Base-by-base conservation (phyloP, 1,140 invertebrate genomes). In the Anagrus nilaparvatae region DNA sequence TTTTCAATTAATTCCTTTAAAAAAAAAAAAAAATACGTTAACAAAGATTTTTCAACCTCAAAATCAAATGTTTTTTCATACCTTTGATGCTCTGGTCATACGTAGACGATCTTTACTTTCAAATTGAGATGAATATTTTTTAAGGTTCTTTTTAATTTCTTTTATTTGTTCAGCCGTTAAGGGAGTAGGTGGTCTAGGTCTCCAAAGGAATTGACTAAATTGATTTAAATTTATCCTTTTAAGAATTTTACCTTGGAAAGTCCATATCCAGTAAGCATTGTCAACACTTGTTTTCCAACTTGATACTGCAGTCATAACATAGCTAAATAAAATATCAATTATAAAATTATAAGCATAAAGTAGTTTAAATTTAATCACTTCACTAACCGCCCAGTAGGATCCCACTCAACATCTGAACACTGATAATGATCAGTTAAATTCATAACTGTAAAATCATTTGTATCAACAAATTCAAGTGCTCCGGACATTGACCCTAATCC, bases 341-440 rank as follows among this genome's bases (percentile, higher is more conserved):
- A 33, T 7, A 18, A 33, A 4, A 5, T 2, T 33, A 33, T 12
- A 33, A 33, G 9, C 7, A 33, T 14, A 33, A 33, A 35, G 4
- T 35, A 19, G 2, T 27, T 38, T 23, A 38, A 32, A 30, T 7
- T n/a, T 10, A 7, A 39, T 34, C 10, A 34, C 4, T 23, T 8
- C 43, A 41, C 8, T 44, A 53, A 67, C 56, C 96, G 76, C 13
- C 96, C 96, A 20, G 95, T 99, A 5, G 96, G 95, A 71, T 99
- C 97, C 97, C 97, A 99, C 65, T 97, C 94, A 3, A 97, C 86
- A 56, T 97, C 92, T 1, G 90, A 94, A 52, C 85, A 84, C 74
- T 89, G 77, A 65, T 91, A 97, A 70, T 97, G 94, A 63, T 97
- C 94, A 1, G 82, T 82, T 2, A 82, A 79, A 52, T 88, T 85